These are phyloP conservation scores for Latrodectus geometricus DNA, from an alignment of 1,140 invertebrate species.

Conservation along the genomic window DNA sequence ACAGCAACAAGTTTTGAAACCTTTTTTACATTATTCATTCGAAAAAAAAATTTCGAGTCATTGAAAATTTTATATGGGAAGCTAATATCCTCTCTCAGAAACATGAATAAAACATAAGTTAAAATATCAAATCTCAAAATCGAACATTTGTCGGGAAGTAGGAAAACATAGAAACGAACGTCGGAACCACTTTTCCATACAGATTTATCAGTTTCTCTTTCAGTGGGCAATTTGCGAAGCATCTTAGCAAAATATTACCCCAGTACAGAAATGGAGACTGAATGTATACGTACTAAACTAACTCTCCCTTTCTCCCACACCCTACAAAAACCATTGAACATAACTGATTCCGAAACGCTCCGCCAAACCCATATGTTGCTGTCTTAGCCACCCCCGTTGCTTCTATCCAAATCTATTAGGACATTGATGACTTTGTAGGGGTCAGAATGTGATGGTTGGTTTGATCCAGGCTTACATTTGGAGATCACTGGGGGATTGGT, in stretches of 20 bases:
- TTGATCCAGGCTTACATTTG: not conserved
- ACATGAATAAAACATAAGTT: not conserved
- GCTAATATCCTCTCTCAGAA: too few species aligned
- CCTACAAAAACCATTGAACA: conserved; percentile 4
- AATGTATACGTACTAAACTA: not conserved
- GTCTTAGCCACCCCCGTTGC: not conserved
- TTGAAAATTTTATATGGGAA: too few species aligned
- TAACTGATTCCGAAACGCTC: conserved; percentile 19
- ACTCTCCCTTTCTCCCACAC: not conserved
- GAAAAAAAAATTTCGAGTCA: too few species aligned
- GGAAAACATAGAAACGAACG: too few species aligned
- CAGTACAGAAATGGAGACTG: not conserved
- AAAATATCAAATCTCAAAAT: not conserved
- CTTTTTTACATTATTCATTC: too few species aligned
- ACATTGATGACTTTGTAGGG: conserved; percentile 23
- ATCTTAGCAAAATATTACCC: not conserved
- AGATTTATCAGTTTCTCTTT: not conserved
- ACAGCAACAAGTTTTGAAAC: too few species aligned
- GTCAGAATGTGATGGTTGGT: not conserved
- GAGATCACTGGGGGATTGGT: not conserved
- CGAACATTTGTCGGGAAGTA: not conserved
- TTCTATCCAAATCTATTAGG: not conserved
- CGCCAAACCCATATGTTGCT: not conserved
- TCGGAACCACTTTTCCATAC: not conserved
- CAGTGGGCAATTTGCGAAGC: not conserved